Evolutionary conservation across 2,113 vertebrate species (phyloP).

Genomic region (Ursus arctos): DNA sequence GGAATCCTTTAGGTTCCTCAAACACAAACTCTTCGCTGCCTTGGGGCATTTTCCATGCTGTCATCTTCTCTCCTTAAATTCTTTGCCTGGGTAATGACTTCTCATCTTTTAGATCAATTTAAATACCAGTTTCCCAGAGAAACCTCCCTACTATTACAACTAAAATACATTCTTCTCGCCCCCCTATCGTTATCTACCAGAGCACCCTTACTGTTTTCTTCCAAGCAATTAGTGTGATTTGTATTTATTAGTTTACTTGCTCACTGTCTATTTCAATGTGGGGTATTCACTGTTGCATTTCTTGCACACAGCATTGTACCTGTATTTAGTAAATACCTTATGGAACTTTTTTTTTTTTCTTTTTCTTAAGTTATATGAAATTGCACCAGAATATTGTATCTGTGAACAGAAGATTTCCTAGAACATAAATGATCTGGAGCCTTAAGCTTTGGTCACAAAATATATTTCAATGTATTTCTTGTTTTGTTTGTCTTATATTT

Average conservation of each 20-base stretch:
- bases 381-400: not conserved
- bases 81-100: not conserved
- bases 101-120: not conserved
- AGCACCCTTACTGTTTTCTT: not conserved
- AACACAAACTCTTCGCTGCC: not conserved
- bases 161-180: not conserved
- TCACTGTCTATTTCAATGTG: not conserved
- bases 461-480: not conserved
- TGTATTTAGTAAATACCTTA: not conserved
- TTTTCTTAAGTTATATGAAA: not conserved
- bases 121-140: not conserved
- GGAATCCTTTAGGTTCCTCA: not conserved
- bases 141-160: not conserved
- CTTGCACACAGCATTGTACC: not conserved
- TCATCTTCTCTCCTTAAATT: not conserved
- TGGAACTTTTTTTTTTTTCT: not conserved
- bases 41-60: not conserved
- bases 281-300: not conserved
- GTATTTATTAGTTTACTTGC: not conserved
- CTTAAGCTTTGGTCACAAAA: not conserved
- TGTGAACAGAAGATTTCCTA: not conserved
- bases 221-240: not conserved
- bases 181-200: not conserved
- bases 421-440: not conserved
- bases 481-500: not conserved